Evolutionary conservation across 2,888 invertebrate species (phyloP).

Genomic region (Rhopalosiphum nymphaeae): DNA sequence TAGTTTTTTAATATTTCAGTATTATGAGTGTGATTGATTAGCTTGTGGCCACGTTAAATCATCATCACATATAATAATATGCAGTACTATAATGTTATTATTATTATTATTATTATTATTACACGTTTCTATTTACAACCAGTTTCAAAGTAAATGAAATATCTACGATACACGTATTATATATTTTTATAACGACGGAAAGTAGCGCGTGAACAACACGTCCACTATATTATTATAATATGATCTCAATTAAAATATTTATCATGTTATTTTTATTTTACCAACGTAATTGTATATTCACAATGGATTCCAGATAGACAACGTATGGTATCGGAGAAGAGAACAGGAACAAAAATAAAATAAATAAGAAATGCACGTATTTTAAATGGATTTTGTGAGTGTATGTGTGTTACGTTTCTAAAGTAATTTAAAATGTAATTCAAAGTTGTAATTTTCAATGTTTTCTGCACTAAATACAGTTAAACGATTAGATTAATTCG

Average conservation of each 20-base stretch:
- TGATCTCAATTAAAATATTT: neutral
- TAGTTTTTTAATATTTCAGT: neutral
- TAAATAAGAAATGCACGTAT: neutral
- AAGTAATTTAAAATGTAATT: constrained; percentile 42
- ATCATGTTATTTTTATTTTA: constrained; percentile 8
- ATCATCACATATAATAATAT: neutral
- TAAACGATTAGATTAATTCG: neutral
- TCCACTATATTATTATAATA: neutral
- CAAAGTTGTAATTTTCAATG: neutral
- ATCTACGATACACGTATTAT: neutral
- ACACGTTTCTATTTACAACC: neutral
- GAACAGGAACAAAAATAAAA: neutral
- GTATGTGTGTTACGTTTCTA: neutral
- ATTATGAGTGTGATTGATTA: neutral
- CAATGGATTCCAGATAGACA: neutral
- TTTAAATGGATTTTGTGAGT: constrained; percentile 37
- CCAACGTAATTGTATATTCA: constrained; percentile 14
- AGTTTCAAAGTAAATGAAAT: neutral
- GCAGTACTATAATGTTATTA: neutral
- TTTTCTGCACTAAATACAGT: neutral
- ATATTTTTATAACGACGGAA: constrained; percentile 27
- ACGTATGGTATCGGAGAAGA: neutral
- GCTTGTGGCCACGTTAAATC: neutral
- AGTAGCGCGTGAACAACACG: constrained; percentile 32
- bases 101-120: neutral